Conservation (phyloP, 2,797 vertebrate species). For the Bradypodion ventrale region DNA sequence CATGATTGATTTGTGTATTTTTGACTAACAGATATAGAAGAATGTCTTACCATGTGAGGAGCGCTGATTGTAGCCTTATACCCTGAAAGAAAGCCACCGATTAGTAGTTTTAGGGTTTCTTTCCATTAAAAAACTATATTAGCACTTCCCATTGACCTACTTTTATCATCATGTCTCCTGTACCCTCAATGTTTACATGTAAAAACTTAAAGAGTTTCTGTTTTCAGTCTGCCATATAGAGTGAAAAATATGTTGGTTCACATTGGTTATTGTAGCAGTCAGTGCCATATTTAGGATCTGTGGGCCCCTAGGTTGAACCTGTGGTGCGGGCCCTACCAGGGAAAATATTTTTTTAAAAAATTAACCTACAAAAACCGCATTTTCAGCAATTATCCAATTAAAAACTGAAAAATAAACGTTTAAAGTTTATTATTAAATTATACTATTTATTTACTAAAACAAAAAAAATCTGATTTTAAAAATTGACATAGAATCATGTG, state of each 20-base stretch:
- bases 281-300: no score
- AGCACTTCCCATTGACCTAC: neutral
- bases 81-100: constrained; percentile 69
- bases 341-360: no score
- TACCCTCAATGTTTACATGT: neutral
- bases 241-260: neutral
- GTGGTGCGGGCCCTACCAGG: no score
- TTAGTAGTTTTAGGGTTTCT: neutral
- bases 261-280: neutral
- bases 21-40: neutral
- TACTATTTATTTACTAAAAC: no score
- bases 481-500: no score
- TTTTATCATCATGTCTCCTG: neutral
- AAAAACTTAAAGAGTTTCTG: neutral
- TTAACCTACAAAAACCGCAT: no score
- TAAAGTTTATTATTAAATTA: no score
- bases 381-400: no score
- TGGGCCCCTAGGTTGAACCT: no score
- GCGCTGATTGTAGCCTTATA: constrained; percentile 95
- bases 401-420: no score
- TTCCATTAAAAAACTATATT: neutral
- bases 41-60: constrained; percentile 88
- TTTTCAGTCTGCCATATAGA: neutral
- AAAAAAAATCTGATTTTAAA: no score
- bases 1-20: rapidly evolving